phyloP scores from a whole-genome alignment of 2,797 vertebrate genomes.

The Fringilla coelebs region DNA sequence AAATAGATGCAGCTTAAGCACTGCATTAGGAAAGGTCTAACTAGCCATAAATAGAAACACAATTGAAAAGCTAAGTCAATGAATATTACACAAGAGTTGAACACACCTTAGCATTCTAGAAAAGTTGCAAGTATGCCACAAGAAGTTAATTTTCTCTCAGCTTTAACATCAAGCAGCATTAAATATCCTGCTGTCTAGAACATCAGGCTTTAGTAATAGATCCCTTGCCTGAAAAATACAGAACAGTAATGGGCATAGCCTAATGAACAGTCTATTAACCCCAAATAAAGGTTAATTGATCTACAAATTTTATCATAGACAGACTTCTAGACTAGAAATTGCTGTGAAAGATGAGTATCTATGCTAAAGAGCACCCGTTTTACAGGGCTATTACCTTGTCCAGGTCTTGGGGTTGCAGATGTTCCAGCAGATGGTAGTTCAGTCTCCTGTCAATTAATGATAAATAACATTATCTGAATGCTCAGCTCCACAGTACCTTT shows the following conservation, averaged over 20 bases:
- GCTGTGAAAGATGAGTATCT: conserved; percentile 57
- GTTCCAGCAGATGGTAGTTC: conserved; percentile 81
- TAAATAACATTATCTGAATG: conserved; percentile 52
- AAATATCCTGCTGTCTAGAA: not conserved
- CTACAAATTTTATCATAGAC: conserved; percentile 11
- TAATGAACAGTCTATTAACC: conserved; percentile 45
- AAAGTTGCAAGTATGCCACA: not conserved
- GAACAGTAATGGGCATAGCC: not conserved
- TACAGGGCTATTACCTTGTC: conserved; percentile 87
- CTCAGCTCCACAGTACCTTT: not conserved
- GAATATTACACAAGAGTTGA: not conserved
- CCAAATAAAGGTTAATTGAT: conserved; percentile 23
- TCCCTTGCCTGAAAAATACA: not conserved
- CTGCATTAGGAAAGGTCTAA: not conserved
- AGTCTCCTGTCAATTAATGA: conserved; percentile 82
- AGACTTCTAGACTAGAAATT: conserved; percentile 29
- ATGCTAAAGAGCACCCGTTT: conserved; percentile 69
- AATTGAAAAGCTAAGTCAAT: not conserved
- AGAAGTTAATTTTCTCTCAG: not conserved
- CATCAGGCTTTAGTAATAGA: conserved; percentile 2
- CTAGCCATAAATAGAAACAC: not conserved
- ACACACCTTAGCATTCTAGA: not conserved
- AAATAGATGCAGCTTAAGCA: not conserved
- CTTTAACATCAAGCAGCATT: not conserved
- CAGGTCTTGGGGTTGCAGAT: conserved; percentile 86